Evolutionary conservation across 1,140 invertebrate genomes (phyloP).

Genomic region (Drosophila eugracilis): DNA sequence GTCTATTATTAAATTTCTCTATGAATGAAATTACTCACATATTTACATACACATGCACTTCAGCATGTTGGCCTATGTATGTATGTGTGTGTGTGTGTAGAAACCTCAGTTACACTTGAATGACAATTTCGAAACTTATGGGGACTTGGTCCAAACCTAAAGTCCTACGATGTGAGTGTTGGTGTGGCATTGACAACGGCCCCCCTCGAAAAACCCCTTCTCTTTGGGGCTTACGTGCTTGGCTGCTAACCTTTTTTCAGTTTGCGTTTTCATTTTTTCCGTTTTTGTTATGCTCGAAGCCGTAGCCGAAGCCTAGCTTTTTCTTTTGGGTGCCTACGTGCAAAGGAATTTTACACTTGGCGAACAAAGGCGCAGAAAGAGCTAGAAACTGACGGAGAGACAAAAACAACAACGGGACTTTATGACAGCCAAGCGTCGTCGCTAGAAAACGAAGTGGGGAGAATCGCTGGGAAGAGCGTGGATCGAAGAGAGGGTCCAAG

Average conservation of each 20-base stretch:
- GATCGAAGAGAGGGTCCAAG: neutral
- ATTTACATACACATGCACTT: constrained; percentile 1
- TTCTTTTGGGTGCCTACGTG: constrained; percentile 67
- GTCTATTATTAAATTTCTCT: constrained; percentile 71
- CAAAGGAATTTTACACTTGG: constrained; percentile 81
- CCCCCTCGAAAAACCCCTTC: constrained; percentile 31
- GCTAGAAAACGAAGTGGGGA: constrained; percentile 67
- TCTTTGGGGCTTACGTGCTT: constrained; percentile 65
- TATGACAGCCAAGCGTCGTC: constrained; percentile 69
- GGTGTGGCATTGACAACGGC: constrained; percentile 58
- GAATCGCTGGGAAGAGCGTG: constrained; percentile 11
- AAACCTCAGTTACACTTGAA: constrained; percentile 54
- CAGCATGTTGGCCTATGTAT: constrained; percentile 2
- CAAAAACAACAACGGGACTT: constrained; percentile 78
- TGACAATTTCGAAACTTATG: constrained; percentile 54
- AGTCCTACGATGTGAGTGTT: constrained; percentile 34
- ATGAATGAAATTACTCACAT: constrained; percentile 40
- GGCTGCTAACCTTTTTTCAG: constrained; percentile 57
- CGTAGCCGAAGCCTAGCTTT: constrained; percentile 56
- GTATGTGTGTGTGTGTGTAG: constrained; percentile 19
- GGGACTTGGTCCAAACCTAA: constrained; percentile 31
- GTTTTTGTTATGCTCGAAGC: constrained; percentile 36
- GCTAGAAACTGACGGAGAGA: constrained; percentile 41
- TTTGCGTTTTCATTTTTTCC: constrained; percentile 33
- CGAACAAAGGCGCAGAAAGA: constrained; percentile 63